These are phyloP conservation scores for Eunapius fragilis DNA, from an alignment of 37 sponge, comb jelly and placozoan genomes.

Conservation along the genomic window DNA sequence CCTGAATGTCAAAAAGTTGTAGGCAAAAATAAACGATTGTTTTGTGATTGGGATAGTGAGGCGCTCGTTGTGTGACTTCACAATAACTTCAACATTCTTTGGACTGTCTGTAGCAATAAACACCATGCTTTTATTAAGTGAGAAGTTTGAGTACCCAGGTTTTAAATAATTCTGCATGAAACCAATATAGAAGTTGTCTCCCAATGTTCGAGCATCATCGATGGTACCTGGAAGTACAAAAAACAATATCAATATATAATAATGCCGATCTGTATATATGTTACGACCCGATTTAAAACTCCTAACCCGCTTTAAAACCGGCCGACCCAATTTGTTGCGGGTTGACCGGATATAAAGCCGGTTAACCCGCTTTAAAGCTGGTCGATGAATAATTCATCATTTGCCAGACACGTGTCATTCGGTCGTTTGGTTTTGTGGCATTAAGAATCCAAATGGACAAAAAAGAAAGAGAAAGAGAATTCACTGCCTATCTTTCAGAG, in stretches of 20 bases:
- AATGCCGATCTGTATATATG: not conserved
- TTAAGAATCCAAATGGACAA: too few relatives aligned
- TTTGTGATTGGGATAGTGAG: not conserved
- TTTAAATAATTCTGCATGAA: conserved; percentile 35
- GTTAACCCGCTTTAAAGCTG: too few relatives aligned
- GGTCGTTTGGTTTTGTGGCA: too few relatives aligned
- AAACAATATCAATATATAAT: not conserved
- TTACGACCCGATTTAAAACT: too few relatives aligned
- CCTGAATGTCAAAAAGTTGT: not conserved
- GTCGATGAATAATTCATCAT: too few relatives aligned
- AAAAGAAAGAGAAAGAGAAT: too few relatives aligned
- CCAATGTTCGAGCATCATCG: not conserved
- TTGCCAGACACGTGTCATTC: too few relatives aligned
- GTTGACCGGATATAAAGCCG: not conserved
- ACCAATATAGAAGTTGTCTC: conserved; percentile 18
- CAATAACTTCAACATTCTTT: not conserved
- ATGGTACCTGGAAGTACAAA: not conserved
- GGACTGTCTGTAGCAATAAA: not conserved
- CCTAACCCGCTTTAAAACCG: too few relatives aligned
- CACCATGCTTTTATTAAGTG: conserved; percentile 8
- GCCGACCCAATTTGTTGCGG: too few relatives aligned
- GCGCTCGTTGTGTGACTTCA: not conserved
- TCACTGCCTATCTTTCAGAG: too few relatives aligned
- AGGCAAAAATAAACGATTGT: not conserved
- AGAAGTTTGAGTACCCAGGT: not conserved